Base-by-base conservation (phyloP, 2,888 invertebrate species). In the Branchipolynoe longqiensis region DNA sequence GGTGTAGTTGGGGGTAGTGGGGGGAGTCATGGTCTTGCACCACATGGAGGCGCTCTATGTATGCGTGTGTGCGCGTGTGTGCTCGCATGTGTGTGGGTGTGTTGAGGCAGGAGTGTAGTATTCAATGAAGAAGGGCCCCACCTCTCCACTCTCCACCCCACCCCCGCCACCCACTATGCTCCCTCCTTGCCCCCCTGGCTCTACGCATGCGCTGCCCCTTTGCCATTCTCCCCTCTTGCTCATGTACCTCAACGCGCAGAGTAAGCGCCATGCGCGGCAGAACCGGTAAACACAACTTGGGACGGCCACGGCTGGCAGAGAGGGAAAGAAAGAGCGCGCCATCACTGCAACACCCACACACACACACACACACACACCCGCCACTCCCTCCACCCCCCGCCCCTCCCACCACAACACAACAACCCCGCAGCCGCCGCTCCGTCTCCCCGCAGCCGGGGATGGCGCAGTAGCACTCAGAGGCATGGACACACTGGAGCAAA, bases 231-330 rank as follows among this genome's bases (percentile, higher is more conserved):
- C 48, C 48, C 8, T 12, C 8, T 18, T 12, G 18, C 48, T 48
- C 48, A 48, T 8, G 48, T 12, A 48, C 18, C 48, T 48, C 48
- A 48, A 18, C 48, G 48, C 18, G 48, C n/a, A n/a, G n/a, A n/a
- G n/a, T n/a, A 48, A 78, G 78, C 78, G 78, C 78, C 78, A 78
- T 41, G 18, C 41, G 31, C 28, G 78, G 78, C 54, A 25, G 28
- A 0, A 25, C 48, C 48, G 25, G 78, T 41, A 78, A 78, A 78
- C 78, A 78, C 54, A 78, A 78, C 25, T 78, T 78, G 40, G 40
- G 48, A 22, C 22, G 48, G 28, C 78, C 48, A 48, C 28, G 28
- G 28, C 54, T 3, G 12, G 12, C 14, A 28, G 18, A n/a, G n/a
- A n/a, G n/a, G n/a, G n/a, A n/a, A n/a, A n/a, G n/a, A n/a, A n/a